A percentile compares a stretch with the other conserved stretches of the same genome.
These are phyloP conservation scores for Diadumene lineata DNA, from an alignment of 92 coral and sea anemone species.

Conservation along the genomic window DNA sequence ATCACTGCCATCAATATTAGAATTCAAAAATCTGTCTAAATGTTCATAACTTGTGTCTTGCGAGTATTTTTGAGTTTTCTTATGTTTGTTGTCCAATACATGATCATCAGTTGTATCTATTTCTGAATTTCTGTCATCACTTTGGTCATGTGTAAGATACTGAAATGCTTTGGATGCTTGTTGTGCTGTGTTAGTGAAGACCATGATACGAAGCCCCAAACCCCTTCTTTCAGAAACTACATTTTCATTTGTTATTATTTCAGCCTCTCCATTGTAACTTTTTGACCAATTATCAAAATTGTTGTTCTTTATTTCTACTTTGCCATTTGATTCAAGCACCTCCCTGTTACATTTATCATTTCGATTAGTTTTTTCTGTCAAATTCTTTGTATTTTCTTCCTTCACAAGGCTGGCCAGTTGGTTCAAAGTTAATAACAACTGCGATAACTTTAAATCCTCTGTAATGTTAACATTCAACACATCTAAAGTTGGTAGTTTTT, in stretches of 20 bases:
- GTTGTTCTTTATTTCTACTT: too few species aligned
- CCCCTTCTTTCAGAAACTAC: background rate
- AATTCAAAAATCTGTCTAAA: background rate
- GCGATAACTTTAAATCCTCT: slow-evolving; percentile 61
- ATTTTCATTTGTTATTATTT: background rate
- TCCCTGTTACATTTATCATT: too few species aligned
- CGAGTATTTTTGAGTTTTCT: too few species aligned
- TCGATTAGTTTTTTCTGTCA: background rate
- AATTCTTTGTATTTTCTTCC: background rate
- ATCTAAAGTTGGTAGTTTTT: slow-evolving; percentile 63
- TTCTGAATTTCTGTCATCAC: background rate
- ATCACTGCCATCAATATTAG: background rate
- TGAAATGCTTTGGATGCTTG: slow-evolving; percentile 55
- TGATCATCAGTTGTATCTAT: too few species aligned
- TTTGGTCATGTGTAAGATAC: slow-evolving; percentile 51
- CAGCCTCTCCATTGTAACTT: slow-evolving; percentile 3
- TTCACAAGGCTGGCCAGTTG: slow-evolving; percentile 38
- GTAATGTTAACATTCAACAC: slow-evolving; percentile 58
- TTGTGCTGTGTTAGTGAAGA: slow-evolving; percentile 75
- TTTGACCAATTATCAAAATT: too few species aligned
- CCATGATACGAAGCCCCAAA: slow-evolving; percentile 59
- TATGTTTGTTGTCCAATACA: too few species aligned
- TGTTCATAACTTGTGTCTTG: background rate
- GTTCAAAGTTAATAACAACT: slow-evolving; percentile 54
- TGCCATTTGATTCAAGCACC: too few species aligned